Evolutionary conservation across 2,797 vertebrate species (phyloP).

Genomic region (Epinephelus coioides): DNA sequence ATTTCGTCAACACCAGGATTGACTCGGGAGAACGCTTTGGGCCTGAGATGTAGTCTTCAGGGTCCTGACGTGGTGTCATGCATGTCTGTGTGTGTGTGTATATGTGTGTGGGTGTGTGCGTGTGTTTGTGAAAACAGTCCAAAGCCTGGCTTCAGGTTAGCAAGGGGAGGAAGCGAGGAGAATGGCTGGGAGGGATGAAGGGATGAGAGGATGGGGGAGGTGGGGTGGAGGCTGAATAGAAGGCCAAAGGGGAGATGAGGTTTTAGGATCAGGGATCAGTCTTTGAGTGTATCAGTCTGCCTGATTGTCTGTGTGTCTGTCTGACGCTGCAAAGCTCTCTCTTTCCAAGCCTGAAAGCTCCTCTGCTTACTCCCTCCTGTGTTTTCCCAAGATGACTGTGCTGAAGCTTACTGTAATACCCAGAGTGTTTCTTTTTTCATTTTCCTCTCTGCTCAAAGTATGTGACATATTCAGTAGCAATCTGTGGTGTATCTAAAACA

Average conservation of each 20-base stretch:
- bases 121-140: conserved; percentile 57
- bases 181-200: conserved; percentile 64
- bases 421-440: conserved; percentile 6
- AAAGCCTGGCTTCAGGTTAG: conserved; percentile 71
- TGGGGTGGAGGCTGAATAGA: conserved; percentile 45
- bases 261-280: conserved; percentile 73
- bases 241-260: conserved; percentile 75
- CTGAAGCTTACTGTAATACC: conserved; percentile 44
- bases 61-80: conserved; percentile 52
- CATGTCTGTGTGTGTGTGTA: conserved; percentile 31
- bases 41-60: conserved; percentile 62
- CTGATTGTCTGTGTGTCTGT: conserved; percentile 43
- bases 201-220: conserved; percentile 50
- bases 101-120: conserved; percentile 28
- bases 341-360: conserved; percentile 65
- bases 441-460: not conserved
- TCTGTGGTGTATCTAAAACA: not conserved
- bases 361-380: conserved; percentile 52
- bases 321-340: conserved; percentile 64
- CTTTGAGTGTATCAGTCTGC: conserved; percentile 58
- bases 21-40: conserved; percentile 67
- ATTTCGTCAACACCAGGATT: conserved; percentile 82
- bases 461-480: not conserved
- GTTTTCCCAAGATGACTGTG: conserved; percentile 40
- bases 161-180: conserved; percentile 58